Evolutionary conservation across 1,140 invertebrate genomes (phyloP).

Genomic region (Drosophila rufa): DNA sequence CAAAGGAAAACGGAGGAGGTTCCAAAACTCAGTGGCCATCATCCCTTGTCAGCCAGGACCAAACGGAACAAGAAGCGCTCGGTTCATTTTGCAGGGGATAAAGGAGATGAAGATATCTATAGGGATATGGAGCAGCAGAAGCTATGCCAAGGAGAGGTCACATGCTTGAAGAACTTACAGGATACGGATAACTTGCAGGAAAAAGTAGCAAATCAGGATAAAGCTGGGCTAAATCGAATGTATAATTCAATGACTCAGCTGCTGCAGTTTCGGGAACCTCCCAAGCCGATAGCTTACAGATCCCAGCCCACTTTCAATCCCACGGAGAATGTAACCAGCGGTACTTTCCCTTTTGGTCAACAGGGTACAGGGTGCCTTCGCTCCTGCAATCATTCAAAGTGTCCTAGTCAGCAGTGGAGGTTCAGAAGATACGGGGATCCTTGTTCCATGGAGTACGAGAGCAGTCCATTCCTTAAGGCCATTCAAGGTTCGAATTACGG

Average conservation of each 20-base stretch:
- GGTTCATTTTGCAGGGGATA: background rate
- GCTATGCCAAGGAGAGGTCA: too few relatives aligned
- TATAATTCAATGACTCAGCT: too few relatives aligned
- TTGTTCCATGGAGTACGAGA: slow-evolving; percentile 7
- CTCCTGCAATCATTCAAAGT: background rate
- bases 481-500: background rate
- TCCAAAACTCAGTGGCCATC: background rate
- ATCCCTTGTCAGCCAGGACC: background rate
- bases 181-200: too few relatives aligned
- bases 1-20: background rate
- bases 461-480: slow-evolving; percentile 9
- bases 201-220: too few relatives aligned
- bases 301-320: background rate
- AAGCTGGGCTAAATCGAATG: too few relatives aligned
- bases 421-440: slow-evolving; percentile 14
- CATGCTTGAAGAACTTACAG: too few relatives aligned
- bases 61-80: background rate
- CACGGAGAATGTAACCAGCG: background rate
- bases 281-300: background rate
- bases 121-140: too few relatives aligned
- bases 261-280: too few relatives aligned
- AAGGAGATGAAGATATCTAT: too few relatives aligned
- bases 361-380: background rate
- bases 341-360: background rate
- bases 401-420: background rate